These are phyloP conservation scores for Lasaia peninsularis DNA, from an alignment of 1,140 invertebrate species.

Conservation along the genomic window DNA sequence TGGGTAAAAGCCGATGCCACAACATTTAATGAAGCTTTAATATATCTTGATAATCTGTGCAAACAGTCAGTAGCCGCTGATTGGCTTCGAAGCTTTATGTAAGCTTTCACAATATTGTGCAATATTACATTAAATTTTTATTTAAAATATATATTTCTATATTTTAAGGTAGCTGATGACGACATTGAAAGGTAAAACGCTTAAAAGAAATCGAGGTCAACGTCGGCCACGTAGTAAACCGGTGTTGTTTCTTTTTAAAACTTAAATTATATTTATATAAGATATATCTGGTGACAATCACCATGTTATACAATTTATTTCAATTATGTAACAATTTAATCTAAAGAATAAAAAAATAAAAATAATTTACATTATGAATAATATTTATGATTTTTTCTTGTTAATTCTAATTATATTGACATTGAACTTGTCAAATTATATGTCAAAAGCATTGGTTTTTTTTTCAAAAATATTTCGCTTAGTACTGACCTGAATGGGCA, in stretches of 20 bases:
- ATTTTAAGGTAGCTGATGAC: constrained; percentile 39
- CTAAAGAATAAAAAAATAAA: too few relatives aligned
- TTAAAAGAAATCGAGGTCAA: constrained; percentile 76
- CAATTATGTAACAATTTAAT: too few relatives aligned
- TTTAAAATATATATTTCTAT: not conserved
- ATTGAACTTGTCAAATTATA: not conserved
- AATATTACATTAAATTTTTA: constrained; percentile 1
- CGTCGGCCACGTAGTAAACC: constrained; percentile 64
- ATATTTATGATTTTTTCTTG: too few relatives aligned
- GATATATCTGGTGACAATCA: not conserved
- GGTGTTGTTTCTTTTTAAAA: constrained; percentile 49
- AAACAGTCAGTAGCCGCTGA: not conserved
- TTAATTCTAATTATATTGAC: not conserved
- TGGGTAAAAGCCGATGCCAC: too few relatives aligned
- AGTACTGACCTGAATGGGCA: constrained; percentile 61
- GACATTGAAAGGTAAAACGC: constrained; percentile 74
- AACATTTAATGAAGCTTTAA: too few relatives aligned
- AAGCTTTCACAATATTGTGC: not conserved
- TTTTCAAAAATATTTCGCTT: not conserved
- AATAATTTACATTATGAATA: too few relatives aligned
- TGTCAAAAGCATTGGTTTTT: not conserved
- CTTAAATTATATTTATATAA: constrained; percentile 24
- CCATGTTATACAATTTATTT: constrained; percentile 1
- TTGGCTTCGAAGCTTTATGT: too few relatives aligned
- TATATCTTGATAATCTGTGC: not conserved